A percentile compares a stretch with the other conserved stretches of the same genome.
Evolutionary conservation across 2,888 invertebrate genomes (phyloP).

Genomic region (Euplexia lucipara): DNA sequence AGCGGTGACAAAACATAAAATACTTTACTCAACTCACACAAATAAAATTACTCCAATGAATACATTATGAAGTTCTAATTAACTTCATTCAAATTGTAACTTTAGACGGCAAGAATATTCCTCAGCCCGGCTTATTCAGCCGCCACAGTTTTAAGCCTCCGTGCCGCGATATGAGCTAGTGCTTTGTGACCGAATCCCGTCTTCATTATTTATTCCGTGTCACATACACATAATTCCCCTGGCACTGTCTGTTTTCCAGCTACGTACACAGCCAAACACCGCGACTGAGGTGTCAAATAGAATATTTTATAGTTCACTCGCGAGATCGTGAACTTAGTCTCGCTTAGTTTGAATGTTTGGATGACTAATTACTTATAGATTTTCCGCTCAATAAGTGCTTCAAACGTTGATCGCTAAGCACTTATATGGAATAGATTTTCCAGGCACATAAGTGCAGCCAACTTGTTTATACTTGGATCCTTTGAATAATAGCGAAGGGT

Average conservation of each 20-base stretch:
- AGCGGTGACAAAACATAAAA: slow-evolving; percentile 10
- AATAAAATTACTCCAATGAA: slow-evolving; percentile 59
- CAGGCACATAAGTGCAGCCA: neutral
- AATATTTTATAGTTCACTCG: slow-evolving; percentile 58
- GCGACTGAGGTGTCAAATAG: slow-evolving; percentile 57
- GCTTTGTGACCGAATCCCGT: slow-evolving; percentile 71
- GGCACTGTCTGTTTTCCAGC: slow-evolving; percentile 60
- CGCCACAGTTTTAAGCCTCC: slow-evolving; percentile 72
- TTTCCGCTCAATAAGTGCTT: slow-evolving; percentile 9
- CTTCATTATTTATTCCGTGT: slow-evolving; percentile 76
- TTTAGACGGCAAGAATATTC: slow-evolving; percentile 51
- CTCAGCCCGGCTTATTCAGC: slow-evolving; percentile 68
- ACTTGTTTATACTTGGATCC: neutral
- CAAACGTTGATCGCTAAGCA: neutral
- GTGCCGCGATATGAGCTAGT: slow-evolving; percentile 68
- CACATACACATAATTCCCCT: slow-evolving; percentile 65
- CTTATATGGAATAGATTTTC: slow-evolving; percentile 16
- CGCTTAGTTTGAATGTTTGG: slow-evolving; percentile 23
- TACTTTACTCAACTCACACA: slow-evolving; percentile 25
- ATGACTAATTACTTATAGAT: slow-evolving; percentile 7
- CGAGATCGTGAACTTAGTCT: slow-evolving; percentile 4
- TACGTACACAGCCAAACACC: slow-evolving; percentile 48
- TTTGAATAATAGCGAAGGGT: neutral
- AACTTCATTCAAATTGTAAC: slow-evolving; percentile 58
- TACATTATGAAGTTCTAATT: slow-evolving; percentile 54